Evolutionary conservation across 2,888 invertebrate species (phyloP).

Genomic region (Ashinkailepas kermadecensis): DNA sequence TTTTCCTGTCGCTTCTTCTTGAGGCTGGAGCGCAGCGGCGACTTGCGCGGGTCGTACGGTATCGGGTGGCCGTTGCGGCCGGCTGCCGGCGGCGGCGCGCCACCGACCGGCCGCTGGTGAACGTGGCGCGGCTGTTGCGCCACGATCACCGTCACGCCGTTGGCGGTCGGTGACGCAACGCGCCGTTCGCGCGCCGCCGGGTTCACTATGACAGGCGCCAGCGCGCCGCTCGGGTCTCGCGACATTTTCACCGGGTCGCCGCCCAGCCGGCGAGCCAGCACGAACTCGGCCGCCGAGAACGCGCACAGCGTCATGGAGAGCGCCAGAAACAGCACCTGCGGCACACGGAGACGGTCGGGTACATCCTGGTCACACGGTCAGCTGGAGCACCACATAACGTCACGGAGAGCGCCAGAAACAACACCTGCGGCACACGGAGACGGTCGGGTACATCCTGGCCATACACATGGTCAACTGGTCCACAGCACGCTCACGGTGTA

Average conservation of each 20-base stretch:
- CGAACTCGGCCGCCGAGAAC: conserved; percentile 13
- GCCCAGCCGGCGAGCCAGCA: conserved; percentile 23
- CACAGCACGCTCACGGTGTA: too few species aligned
- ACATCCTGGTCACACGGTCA: too few species aligned
- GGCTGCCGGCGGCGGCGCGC: neutral
- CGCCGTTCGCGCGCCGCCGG: neutral
- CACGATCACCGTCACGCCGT: conserved; percentile 7
- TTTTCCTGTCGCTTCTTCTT: conserved; percentile 18
- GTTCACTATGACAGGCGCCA: conserved; percentile 23
- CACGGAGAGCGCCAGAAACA: neutral
- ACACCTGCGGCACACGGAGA: neutral
- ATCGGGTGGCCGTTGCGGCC: neutral
- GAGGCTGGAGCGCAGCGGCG: conserved; percentile 23
- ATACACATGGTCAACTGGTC: too few species aligned
- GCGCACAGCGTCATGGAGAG: conserved; percentile 2
- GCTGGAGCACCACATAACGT: neutral
- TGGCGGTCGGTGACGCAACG: neutral
- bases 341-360: neutral
- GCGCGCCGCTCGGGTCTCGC: conserved; percentile 22
- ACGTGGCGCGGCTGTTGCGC: neutral
- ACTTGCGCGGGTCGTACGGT: conserved; percentile 13
- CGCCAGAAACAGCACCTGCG: conserved; percentile 20
- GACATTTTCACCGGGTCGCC: conserved; percentile 22
- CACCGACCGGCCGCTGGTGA: neutral
- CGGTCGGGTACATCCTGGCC: too few species aligned